Percentiles rank a stretch among this genome's conserved stretches.
phyloP scores from a whole-genome alignment of 2,113 vertebrate species.

The Rhombomys opimus region DNA sequence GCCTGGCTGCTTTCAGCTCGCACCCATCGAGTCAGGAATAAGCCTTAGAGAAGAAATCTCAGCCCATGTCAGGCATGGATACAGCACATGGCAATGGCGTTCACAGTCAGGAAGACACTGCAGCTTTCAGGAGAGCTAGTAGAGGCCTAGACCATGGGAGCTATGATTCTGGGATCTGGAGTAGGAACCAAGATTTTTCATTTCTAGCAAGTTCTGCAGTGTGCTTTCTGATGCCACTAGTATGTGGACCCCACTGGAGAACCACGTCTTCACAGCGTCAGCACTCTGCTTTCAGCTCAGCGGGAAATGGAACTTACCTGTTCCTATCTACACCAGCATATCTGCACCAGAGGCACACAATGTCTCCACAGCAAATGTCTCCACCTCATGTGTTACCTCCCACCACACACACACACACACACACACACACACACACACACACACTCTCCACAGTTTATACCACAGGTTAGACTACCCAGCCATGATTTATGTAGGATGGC shows the following conservation, averaged over 20 bases:
- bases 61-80: fast-evolving
- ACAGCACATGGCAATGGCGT: too few relatives aligned
- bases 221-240: neutral
- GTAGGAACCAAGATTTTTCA: neutral
- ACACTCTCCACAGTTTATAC: neutral
- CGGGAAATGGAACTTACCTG: neutral
- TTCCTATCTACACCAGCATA: neutral
- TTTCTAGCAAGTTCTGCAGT: neutral
- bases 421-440: neutral
- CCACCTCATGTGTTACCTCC: too few relatives aligned
- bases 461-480: neutral
- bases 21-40: neutral
- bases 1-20: neutral
- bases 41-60: neutral
- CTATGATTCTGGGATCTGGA: neutral
- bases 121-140: too few relatives aligned
- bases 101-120: neutral
- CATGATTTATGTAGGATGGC: neutral
- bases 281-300: too few relatives aligned
- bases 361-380: neutral
- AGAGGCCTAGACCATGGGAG: neutral
- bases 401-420: neutral
- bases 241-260: neutral
- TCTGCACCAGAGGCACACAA: neutral
- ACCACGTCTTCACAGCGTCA: neutral